Evolutionary conservation across 2,888 invertebrate genomes (phyloP).

Genomic region (Eudiplozoon nipponicum): DNA sequence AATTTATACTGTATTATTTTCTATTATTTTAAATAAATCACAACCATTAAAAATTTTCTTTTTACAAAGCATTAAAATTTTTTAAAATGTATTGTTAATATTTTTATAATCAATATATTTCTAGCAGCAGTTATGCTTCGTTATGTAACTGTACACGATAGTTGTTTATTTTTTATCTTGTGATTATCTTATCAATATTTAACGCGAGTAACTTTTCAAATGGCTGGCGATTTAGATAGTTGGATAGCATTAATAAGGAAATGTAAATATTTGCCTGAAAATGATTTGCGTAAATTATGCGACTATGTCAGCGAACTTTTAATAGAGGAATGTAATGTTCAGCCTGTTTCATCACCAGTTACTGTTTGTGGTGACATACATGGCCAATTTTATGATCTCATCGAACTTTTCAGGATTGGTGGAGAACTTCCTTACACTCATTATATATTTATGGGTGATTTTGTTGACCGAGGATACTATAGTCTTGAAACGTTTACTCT

Average conservation of each 20-base stretch:
- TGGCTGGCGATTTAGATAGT: constrained; percentile 21
- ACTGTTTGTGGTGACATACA: constrained; percentile 98
- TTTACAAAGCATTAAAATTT: too few relatives aligned
- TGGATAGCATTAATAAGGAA: constrained; percentile 78
- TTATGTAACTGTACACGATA: too few relatives aligned
- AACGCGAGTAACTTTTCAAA: too few relatives aligned
- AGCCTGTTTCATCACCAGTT: constrained; percentile 77
- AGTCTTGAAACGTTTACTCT: constrained; percentile 69
- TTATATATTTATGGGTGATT: constrained; percentile 67
- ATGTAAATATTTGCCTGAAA: constrained; percentile 91
- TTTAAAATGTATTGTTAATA: too few relatives aligned
- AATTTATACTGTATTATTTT: too few relatives aligned
- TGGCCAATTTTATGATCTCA: constrained; percentile 85
- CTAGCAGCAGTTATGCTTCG: too few relatives aligned
- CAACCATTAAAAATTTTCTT: too few relatives aligned
- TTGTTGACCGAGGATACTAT: constrained; percentile 74
- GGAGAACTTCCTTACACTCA: constrained; percentile 66
- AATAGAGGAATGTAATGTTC: constrained; percentile 77
- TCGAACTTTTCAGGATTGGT: constrained; percentile 61
- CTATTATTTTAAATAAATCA: too few relatives aligned
- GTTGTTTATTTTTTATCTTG: too few relatives aligned
- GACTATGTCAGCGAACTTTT: constrained; percentile 72
- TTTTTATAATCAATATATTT: too few relatives aligned
- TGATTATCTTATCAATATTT: too few relatives aligned
- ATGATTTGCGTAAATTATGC: constrained; percentile 75